Evolutionary conservation across 2,797 vertebrate genomes (phyloP).

Genomic region (Steatocranus sp.): DNA sequence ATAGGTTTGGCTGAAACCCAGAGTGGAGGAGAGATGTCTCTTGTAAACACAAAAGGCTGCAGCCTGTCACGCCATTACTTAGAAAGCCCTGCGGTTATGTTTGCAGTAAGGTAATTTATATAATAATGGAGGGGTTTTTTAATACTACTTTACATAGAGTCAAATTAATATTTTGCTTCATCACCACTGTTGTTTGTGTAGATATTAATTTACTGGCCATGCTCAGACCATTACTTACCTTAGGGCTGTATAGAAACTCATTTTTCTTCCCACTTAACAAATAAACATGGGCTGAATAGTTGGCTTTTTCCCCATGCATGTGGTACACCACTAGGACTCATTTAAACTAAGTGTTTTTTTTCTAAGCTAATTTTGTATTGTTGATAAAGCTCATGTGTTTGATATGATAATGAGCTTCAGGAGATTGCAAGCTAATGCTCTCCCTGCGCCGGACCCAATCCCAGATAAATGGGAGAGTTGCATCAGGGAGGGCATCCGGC

Average conservation of each 20-base stretch:
- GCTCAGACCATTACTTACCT: background rate
- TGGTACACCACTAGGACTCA: background rate
- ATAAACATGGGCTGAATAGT: background rate
- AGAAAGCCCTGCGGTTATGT: background rate
- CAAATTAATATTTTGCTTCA: background rate
- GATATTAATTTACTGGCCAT: background rate
- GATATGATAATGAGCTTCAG: background rate
- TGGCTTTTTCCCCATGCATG: background rate
- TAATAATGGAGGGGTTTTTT: background rate
- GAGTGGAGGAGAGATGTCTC: background rate
- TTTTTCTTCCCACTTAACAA: background rate
- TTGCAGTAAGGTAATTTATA: background rate
- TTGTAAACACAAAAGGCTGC: background rate
- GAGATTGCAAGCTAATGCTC: background rate
- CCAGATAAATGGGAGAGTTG: background rate
- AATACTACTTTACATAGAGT: background rate
- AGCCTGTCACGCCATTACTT: background rate
- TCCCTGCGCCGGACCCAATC: fast-evolving
- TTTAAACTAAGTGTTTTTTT: background rate
- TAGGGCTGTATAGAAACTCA: background rate
- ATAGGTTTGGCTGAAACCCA: background rate
- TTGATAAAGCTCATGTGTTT: background rate
- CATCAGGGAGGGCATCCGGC: background rate
- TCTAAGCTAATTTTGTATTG: background rate
- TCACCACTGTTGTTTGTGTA: background rate